Evolutionary conservation across 2,888 invertebrate genomes (phyloP), one percentile per base, ranked within the genome.

Genomic region (Hirtodrosophila duncani): DNA sequence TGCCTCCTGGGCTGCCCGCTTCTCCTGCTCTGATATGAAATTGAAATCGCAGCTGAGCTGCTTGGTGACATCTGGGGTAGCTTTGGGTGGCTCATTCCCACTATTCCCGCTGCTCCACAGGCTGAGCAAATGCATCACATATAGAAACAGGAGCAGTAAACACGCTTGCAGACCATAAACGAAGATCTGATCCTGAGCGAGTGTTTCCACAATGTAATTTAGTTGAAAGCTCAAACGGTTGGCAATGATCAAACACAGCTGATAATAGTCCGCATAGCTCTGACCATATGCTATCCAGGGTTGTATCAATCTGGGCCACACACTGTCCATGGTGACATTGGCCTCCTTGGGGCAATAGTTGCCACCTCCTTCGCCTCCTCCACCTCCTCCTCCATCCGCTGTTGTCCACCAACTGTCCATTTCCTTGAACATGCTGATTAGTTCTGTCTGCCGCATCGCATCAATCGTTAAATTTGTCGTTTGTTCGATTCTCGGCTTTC

Each of bases 21-120:
- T 52, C 55, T 83, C 84, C 26, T 66, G 63, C 27, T 78, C 82
- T 6, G 78, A 72, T 10, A 77, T 66, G 37, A 81, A 84, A 55
- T 84, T 77, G 16, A 78, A 83, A 20, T 83, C 83, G 52, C 83
- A 81, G 38, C 63, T 72, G 5, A 82, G 56, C 21, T 64, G 57
- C 27, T 78, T 78, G 9, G 65, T 58, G 1, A 63, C 46, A 6
- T 57, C 52, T 1, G 23, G 9, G 2, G 52, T 48, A 20, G 31
- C 34, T 2, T 16, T 39, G 8, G 49, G 16, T 1, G 58, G 17
- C 4, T 8, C 45, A 1, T 43, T 8, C 17, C 26, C 18, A 3
- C 27, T 5, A 6, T 18, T 24, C 1, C 42, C 33, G 5, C 27
- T 42, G 24, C 49, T 60, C 43, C 60, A 53, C 1, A 46, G 23